Evolutionary conservation across 2,113 vertebrate species (phyloP).

Genomic region (Mungos mungo): DNA sequence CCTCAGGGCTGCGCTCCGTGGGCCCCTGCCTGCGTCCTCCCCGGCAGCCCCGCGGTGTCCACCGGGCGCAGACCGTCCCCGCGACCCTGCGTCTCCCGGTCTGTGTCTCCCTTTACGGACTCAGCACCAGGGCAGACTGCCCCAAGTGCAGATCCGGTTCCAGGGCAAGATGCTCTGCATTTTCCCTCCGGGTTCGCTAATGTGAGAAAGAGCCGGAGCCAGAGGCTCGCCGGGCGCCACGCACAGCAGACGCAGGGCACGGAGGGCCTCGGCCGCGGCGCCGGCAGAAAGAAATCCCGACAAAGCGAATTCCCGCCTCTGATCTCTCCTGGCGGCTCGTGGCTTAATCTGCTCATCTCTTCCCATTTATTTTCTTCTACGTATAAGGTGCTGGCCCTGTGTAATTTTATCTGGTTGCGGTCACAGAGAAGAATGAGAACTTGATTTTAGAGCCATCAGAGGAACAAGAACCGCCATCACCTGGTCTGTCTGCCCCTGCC

Average conservation of each 20-base stretch:
- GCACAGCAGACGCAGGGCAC: fast-evolving
- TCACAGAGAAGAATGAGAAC: neutral
- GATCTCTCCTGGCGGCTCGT: neutral
- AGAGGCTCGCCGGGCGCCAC: fast-evolving
- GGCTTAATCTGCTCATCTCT: neutral
- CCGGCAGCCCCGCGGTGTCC: neutral
- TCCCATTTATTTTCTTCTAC: neutral
- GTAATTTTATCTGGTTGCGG: neutral
- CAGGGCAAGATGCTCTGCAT: fast-evolving
- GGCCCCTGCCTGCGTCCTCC: neutral
- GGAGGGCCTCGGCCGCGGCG: fast-evolving
- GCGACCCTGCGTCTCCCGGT: neutral
- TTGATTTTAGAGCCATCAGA: neutral
- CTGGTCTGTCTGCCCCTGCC: neutral
- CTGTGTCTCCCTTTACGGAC: neutral
- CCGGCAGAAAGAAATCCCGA: neutral
- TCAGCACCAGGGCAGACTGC: neutral
- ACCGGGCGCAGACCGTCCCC: fast-evolving
- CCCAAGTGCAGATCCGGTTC: no score
- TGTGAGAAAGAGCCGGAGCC: neutral
- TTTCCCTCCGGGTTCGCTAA: neutral
- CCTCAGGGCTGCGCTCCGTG: neutral
- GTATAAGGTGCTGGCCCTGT: neutral
- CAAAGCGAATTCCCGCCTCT: neutral
- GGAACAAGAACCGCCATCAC: neutral